phyloP scores from a whole-genome alignment of 1,140 invertebrate species.

The Callitettix versicolor region DNA sequence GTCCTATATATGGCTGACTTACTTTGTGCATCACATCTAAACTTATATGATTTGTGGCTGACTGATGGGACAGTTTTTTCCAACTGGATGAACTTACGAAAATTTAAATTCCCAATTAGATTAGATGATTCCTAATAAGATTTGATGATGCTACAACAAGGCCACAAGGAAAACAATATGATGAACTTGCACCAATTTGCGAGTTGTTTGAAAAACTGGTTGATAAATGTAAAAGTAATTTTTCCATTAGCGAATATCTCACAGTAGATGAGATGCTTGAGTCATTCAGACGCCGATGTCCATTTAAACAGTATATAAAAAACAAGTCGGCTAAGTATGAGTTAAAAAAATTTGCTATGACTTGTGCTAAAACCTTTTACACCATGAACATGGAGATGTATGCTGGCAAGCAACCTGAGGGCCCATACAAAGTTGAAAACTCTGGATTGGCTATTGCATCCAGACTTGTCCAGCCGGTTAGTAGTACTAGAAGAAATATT shows the following conservation, averaged over 20 bases:
- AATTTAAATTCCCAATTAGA: too few species aligned
- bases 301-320: conserved; percentile 28
- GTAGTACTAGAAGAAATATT: conserved; percentile 20
- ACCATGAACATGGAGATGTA: conserved; percentile 29
- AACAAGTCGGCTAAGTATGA: conserved; percentile 24
- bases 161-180: conserved; percentile 23
- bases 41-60: too few species aligned
- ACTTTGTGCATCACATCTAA: too few species aligned
- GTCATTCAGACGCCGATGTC: too few species aligned
- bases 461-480: conserved; percentile 19
- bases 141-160: too few species aligned
- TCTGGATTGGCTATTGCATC: conserved; percentile 21
- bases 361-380: conserved; percentile 28
- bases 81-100: too few species aligned
- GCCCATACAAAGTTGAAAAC: conserved; percentile 26
- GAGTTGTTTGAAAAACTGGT: conserved; percentile 27
- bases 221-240: conserved; percentile 23
- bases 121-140: too few species aligned
- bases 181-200: conserved; percentile 30
- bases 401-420: conserved; percentile 27
- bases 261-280: conserved; percentile 34
- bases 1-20: too few species aligned
- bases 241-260: conserved; percentile 24
- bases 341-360: conserved; percentile 25
- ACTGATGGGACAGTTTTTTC: too few species aligned